Base-by-base conservation (phyloP, 2,797 vertebrate genomes). In the Epinephelus malabaricus region DNA sequence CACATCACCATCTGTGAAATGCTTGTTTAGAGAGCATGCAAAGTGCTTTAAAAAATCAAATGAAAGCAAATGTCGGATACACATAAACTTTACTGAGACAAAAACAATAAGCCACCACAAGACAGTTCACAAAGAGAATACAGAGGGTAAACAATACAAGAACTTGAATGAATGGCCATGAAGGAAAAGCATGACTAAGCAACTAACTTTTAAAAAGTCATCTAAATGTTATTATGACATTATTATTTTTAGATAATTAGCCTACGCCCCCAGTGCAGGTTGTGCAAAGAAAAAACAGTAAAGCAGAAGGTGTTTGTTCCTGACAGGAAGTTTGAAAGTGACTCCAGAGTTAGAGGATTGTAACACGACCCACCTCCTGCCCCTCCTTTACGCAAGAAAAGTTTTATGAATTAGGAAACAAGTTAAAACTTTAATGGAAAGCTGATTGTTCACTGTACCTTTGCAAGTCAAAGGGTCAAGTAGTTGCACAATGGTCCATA, bases 321-420 rank as follows among this genome's bases (percentile, higher is more conserved):
- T 40, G 47, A 56, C 71, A 71, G 34, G 46, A 84, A 85, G 55
- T 78, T 79, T 92, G 83, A 88, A 91, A 90, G 88, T 90, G 80
- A 90, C 87, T 82, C 58, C 30, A 34, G 62, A 75, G 70, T 82
- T 63, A 53, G 7, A 63, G 23, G 18, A 60, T 11, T 18, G 46
- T 5, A 69, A 54, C 72, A 19, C 6, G 11, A 55, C 64, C 75
- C 56, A 69, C 68, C 83, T 83, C 67, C 55, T 58, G 69, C 74
- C 51, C 50, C 79, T 69, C 54, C 56, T 71, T 63, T 78, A 47
- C 55, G 60, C 14, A 17, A 55, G 13, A n/a, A 15, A 75, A 71
- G 23, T 72, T 72, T 49, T 14, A 56, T 40, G 56, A 73, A 40
- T 61, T 14, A 68, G 47, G 30, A 40, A 78, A 70, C 27, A 56